Evolutionary conservation across 1,140 invertebrate species (phyloP).

Genomic region (Hermatobates lingyangjiaoensis): DNA sequence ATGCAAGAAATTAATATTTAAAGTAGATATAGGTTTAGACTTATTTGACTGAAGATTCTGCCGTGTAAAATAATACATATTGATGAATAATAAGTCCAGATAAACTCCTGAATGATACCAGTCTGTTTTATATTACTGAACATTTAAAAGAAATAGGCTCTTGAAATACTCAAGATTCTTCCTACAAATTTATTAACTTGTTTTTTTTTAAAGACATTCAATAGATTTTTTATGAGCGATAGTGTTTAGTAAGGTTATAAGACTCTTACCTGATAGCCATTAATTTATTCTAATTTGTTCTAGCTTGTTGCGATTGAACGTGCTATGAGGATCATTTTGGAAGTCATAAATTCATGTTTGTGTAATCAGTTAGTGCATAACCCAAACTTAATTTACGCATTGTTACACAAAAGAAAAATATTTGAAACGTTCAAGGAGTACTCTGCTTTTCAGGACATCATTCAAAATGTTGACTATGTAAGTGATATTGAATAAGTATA

Average conservation of each 20-base stretch:
- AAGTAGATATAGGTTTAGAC: too few relatives aligned
- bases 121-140: constrained; percentile 1
- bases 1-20: too few relatives aligned
- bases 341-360: constrained; percentile 88
- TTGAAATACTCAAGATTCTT: not conserved
- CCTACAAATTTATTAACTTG: not conserved
- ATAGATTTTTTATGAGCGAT: not conserved
- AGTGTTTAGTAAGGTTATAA: constrained; percentile 9
- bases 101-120: not conserved
- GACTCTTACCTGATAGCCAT: too few relatives aligned
- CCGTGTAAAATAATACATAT: too few relatives aligned
- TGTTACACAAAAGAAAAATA: constrained; percentile 82
- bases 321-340: constrained; percentile 85
- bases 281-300: constrained; percentile 4
- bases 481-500: not conserved
- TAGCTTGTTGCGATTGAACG: constrained; percentile 88
- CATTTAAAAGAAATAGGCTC: not conserved
- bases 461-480: constrained; percentile 91
- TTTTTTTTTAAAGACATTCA: not conserved
- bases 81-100: too few relatives aligned
- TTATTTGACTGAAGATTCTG: too few relatives aligned
- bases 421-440: constrained; percentile 76
- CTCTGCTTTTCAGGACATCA: constrained; percentile 82
- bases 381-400: constrained; percentile 85
- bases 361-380: constrained; percentile 75